Conservation (phyloP, 2,113 vertebrate genomes). For the Psittacula cyanocephala region DNA sequence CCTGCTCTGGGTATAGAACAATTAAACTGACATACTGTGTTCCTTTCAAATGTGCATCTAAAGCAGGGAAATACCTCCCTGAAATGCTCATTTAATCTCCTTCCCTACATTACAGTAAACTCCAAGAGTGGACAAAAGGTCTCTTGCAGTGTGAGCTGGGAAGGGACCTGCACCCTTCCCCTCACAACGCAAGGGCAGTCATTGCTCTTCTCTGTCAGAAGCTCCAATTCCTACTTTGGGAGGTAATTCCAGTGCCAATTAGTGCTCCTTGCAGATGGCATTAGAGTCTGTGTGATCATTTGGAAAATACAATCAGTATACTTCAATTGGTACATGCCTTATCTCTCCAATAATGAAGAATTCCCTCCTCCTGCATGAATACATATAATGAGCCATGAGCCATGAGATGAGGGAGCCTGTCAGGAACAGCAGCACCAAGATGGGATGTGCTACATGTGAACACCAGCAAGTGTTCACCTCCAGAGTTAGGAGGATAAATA, state of each 20-base stretch:
- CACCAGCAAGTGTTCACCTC: background rate
- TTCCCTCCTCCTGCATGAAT: slow-evolving; percentile 32
- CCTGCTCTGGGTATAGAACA: background rate
- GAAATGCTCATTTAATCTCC: background rate
- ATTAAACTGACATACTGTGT: background rate
- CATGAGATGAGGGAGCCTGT: background rate
- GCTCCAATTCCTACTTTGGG: slow-evolving; percentile 66
- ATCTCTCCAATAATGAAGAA: slow-evolving; percentile 64
- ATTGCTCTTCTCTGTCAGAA: slow-evolving; percentile 40
- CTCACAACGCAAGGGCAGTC: background rate
- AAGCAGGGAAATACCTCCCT: background rate
- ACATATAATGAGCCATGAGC: slow-evolving; percentile 55
- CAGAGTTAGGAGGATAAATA: background rate
- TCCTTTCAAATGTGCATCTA: background rate
- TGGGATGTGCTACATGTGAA: rapidly evolving
- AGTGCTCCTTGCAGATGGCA: slow-evolving; percentile 71
- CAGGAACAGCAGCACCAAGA: background rate
- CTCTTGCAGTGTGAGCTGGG: background rate
- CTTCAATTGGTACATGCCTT: slow-evolving; percentile 69
- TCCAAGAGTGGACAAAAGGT: background rate
- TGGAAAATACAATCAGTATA: slow-evolving; percentile 80
- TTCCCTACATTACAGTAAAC: background rate
- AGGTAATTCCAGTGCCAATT: slow-evolving; percentile 73
- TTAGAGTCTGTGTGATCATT: slow-evolving; percentile 75
- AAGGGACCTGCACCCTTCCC: background rate